Conservation (phyloP, 2,888 invertebrate genomes). For the Panzeria rudis region DNA sequence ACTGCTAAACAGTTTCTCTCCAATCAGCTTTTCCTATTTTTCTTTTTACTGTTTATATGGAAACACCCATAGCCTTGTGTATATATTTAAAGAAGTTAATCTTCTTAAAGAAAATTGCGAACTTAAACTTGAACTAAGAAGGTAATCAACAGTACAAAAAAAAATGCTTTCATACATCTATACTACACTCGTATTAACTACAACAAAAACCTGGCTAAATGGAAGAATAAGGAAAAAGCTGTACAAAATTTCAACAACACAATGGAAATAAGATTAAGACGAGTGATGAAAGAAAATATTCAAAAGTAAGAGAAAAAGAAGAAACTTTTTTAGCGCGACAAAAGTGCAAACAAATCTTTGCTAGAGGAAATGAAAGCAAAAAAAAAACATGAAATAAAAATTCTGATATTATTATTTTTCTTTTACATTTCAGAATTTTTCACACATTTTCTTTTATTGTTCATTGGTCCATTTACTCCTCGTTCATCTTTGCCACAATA, state of each 20-base stretch:
- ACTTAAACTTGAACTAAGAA: slow-evolving; percentile 71
- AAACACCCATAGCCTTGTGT: slow-evolving; percentile 5
- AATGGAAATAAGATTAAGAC: slow-evolving; percentile 54
- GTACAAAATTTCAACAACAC: slow-evolving; percentile 45
- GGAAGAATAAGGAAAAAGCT: slow-evolving; percentile 20
- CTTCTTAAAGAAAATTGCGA: slow-evolving; percentile 63
- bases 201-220: background rate
- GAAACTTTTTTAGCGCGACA: slow-evolving; percentile 46
- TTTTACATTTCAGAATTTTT: slow-evolving; percentile 51
- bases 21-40: background rate
- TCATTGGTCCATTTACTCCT: slow-evolving; percentile 16
- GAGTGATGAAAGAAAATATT: slow-evolving; percentile 51
- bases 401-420: slow-evolving; percentile 47
- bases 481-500: background rate
- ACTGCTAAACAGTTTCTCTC: background rate
- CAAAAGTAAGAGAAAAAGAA: slow-evolving; percentile 10
- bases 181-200: background rate
- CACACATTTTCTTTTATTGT: slow-evolving; percentile 50
- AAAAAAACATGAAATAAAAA: slow-evolving; percentile 31
- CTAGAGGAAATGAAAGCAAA: slow-evolving; percentile 62
- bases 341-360: slow-evolving; percentile 64
- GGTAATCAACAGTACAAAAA: slow-evolving; percentile 59
- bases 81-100: slow-evolving; percentile 48
- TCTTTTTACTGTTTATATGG: background rate
- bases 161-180: background rate